Conservation (phyloP, 2,797 vertebrate species). For the Salmo trutta region DNA sequence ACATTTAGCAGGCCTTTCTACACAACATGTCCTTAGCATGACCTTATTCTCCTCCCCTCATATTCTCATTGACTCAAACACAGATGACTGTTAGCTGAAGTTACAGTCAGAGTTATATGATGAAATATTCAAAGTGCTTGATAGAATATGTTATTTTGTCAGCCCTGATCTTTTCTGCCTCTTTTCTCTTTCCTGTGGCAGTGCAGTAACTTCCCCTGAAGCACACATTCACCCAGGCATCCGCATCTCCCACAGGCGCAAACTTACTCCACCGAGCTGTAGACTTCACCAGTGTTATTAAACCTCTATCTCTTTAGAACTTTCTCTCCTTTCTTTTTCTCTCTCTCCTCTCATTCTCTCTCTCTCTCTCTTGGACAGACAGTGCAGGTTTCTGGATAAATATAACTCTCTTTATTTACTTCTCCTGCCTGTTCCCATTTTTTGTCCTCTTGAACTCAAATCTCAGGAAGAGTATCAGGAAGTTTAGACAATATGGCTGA, state of each 20-base stretch:
- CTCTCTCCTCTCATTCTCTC: neutral
- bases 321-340: neutral
- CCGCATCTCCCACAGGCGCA: neutral
- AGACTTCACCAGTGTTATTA: neutral
- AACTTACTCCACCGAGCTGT: too few species aligned
- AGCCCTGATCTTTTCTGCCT: neutral
- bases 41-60: neutral
- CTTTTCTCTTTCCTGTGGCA: neutral
- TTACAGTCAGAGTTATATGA: neutral
- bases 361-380: neutral
- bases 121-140: neutral
- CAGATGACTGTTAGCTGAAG: neutral
- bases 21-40: neutral
- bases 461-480: neutral
- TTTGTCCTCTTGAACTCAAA: neutral
- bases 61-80: neutral
- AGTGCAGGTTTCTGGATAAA: slow-evolving; percentile 34
- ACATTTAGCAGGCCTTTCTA: neutral
- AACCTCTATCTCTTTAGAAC: neutral
- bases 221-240: neutral
- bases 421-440: slow-evolving; percentile 8
- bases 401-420: slow-evolving; percentile 42
- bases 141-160: neutral
- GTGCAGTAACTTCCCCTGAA: neutral
- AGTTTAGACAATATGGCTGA: neutral